phyloP scores from a whole-genome alignment of 2,113 vertebrate genomes.

The Tragulus kanchil region DNA sequence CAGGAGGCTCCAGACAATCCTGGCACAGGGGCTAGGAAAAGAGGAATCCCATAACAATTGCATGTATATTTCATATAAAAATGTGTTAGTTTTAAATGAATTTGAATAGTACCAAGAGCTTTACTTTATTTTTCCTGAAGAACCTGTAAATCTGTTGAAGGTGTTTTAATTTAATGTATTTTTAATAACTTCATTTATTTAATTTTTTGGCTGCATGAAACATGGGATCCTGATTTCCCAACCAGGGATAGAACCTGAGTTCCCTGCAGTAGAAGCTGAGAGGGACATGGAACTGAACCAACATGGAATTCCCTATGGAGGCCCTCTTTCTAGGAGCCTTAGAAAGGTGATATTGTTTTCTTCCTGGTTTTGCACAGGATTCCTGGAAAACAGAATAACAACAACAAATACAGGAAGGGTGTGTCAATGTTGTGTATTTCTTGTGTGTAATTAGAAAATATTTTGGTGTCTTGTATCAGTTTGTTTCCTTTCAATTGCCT shows the following conservation, averaged over 20 bases:
- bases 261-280: background rate
- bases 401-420: rapidly evolving
- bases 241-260: background rate
- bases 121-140: background rate
- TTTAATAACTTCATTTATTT: background rate
- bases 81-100: background rate
- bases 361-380: background rate
- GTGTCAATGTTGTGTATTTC: background rate
- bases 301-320: background rate
- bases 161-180: background rate
- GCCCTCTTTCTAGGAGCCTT: background rate
- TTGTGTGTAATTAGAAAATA: background rate
- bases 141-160: background rate
- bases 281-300: background rate
- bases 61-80: background rate
- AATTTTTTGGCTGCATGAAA: background rate
- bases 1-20: rapidly evolving
- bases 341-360: background rate
- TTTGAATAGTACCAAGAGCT: background rate
- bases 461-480: background rate
- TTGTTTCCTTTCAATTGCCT: background rate
- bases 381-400: background rate
- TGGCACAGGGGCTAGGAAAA: background rate
- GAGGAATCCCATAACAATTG: background rate
- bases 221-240: background rate